Evolutionary conservation across 2,888 invertebrate genomes (phyloP).

Genomic region (Parnassius apollo): DNA sequence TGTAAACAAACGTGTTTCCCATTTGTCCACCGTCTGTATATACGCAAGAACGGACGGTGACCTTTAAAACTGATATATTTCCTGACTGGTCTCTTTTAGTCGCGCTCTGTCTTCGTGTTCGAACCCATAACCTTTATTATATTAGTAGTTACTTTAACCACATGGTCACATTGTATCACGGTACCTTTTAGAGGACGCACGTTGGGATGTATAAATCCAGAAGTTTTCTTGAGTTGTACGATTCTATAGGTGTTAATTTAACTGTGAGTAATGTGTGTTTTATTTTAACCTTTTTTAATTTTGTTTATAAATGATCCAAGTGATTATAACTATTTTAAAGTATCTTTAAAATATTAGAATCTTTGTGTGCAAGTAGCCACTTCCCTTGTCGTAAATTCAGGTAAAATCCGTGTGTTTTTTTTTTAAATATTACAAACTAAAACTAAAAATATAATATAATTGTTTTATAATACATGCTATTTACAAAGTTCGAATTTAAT

Average conservation of each 20-base stretch:
- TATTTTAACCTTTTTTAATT: background rate
- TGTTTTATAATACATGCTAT: too few species aligned
- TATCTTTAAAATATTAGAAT: too few species aligned
- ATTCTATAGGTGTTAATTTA: slow-evolving; percentile 43
- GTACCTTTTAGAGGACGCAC: slow-evolving; percentile 26
- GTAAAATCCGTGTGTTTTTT: too few species aligned
- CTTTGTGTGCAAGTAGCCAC: too few species aligned
- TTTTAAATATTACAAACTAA: too few species aligned
- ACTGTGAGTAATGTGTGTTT: slow-evolving; percentile 44
- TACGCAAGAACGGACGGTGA: slow-evolving; percentile 1
- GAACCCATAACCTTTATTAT: slow-evolving; percentile 29
- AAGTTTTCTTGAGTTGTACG: slow-evolving; percentile 36
- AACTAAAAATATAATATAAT: too few species aligned
- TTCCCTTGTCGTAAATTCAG: too few species aligned
- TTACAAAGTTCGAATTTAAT: too few species aligned
- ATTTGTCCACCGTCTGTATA: background rate
- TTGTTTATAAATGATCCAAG: slow-evolving; percentile 9
- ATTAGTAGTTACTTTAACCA: slow-evolving; percentile 16
- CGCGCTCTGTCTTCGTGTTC: slow-evolving; percentile 17
- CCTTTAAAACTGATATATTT: slow-evolving; percentile 19
- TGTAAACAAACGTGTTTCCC: slow-evolving; percentile 5
- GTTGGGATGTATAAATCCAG: slow-evolving; percentile 40
- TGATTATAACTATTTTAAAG: background rate
- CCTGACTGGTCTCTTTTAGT: slow-evolving; percentile 25
- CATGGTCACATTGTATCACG: slow-evolving; percentile 20